These are phyloP conservation scores for Uromys caudimaculatus DNA, from an alignment of 2,797 vertebrate genomes.

Conservation along the genomic window DNA sequence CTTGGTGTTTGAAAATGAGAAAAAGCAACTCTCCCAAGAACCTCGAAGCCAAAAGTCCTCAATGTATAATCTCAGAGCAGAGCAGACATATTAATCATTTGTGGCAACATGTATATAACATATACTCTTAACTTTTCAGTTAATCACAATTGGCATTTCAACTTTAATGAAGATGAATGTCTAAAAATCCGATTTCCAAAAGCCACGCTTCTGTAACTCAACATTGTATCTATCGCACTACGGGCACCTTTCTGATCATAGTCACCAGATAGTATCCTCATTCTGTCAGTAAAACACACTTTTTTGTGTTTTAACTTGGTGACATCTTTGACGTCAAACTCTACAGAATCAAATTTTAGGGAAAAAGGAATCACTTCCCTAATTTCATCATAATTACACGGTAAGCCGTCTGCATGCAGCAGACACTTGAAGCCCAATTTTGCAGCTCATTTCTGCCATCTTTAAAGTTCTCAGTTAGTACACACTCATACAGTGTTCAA, in stretches of 20 bases:
- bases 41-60: not conserved
- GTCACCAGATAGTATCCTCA: constrained; percentile 27
- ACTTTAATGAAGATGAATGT: constrained; percentile 18
- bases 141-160: constrained; percentile 1
- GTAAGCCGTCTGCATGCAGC: not conserved
- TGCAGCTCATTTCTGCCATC: not conserved
- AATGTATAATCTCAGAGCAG: not conserved
- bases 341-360: constrained; percentile 15
- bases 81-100: not conserved
- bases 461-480: not conserved
- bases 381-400: not conserved
- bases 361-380: constrained; percentile 27
- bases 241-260: not conserved
- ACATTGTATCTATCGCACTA: not conserved
- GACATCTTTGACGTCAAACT: constrained; percentile 31
- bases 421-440: not conserved
- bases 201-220: not conserved
- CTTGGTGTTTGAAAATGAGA: not conserved
- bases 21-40: not conserved
- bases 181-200: not conserved
- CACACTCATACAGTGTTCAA: not conserved
- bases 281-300: not conserved
- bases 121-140: not conserved
- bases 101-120: not conserved
- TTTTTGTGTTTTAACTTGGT: not conserved